These are phyloP conservation scores for Chionodraco myersi DNA, from an alignment of 2,113 vertebrate species.

Conservation along the genomic window DNA sequence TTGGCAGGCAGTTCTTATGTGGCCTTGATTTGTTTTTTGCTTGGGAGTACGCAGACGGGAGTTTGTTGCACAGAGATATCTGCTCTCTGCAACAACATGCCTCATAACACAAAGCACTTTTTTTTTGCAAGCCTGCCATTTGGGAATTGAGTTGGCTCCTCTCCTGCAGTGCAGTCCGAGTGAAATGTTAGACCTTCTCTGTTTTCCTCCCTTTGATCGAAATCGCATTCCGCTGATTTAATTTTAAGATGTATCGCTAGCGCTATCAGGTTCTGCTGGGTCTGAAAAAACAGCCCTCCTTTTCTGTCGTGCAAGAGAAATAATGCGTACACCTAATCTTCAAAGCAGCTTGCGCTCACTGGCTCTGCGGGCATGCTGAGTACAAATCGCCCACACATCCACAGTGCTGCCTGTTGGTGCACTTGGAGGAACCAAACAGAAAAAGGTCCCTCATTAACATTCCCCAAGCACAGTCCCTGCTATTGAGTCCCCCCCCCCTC, in stretches of 20 bases:
- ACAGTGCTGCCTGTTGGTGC: conserved; percentile 65
- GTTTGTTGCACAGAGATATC: conserved; percentile 64
- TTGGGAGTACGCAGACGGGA: conserved; percentile 40
- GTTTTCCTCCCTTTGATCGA: conserved; percentile 60
- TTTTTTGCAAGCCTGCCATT: conserved; percentile 47
- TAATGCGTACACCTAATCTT: conserved; percentile 79
- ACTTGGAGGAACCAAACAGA: conserved; percentile 61
- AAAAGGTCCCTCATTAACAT: conserved; percentile 81
- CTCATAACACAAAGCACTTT: conserved; percentile 63
- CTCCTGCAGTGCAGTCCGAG: conserved; percentile 56
- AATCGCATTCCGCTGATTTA: conserved; percentile 58
- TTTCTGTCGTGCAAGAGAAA: conserved; percentile 67
- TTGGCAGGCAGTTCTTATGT: conserved; percentile 69
- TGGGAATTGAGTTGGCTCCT: conserved; percentile 57
- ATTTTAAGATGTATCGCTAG: conserved; percentile 68
- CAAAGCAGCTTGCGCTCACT: conserved; percentile 73
- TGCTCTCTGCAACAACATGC: conserved; percentile 54
- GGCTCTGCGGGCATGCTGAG: conserved; percentile 70
- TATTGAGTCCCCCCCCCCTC: conserved; percentile 53
- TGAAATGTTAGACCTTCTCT: conserved; percentile 53
- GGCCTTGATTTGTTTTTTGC: conserved; percentile 66
- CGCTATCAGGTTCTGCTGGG: conserved; percentile 61
- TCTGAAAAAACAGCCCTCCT: conserved; percentile 46
- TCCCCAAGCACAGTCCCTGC: conserved; percentile 70
- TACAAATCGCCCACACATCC: conserved; percentile 77